phyloP scores from a whole-genome alignment of 2,113 vertebrate species.

The Hoplias malabaricus region DNA sequence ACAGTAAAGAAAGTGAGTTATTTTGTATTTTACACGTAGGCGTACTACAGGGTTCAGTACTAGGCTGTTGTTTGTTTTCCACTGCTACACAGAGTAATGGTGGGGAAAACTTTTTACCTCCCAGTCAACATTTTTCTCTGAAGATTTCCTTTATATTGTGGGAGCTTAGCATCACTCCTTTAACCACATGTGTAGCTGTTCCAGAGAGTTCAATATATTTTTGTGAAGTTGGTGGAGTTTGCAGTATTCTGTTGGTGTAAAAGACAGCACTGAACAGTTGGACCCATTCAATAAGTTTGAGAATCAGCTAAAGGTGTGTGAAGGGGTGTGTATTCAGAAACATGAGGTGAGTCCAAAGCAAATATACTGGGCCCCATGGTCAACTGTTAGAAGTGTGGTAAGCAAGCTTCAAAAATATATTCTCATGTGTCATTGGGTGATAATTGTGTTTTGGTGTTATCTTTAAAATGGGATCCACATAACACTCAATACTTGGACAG shows the following conservation, averaged over 20 bases:
- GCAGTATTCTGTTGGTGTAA: background rate
- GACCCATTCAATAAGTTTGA: conserved; percentile 5
- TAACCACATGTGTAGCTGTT: too few relatives aligned
- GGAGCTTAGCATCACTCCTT: too few relatives aligned
- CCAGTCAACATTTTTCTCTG: too few relatives aligned
- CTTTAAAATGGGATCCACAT: conserved; percentile 68
- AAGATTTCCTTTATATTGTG: too few relatives aligned
- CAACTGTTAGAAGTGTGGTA: conserved; percentile 53
- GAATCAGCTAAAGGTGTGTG: background rate
- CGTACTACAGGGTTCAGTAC: too few relatives aligned
- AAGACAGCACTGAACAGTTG: conserved; percentile 2
- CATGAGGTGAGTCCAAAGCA: conserved; percentile 60
- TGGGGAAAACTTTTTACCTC: too few relatives aligned
- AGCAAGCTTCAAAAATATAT: conserved; percentile 60
- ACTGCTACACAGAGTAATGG: too few relatives aligned
- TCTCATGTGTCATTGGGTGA: conserved; percentile 66
- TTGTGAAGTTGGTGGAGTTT: background rate
- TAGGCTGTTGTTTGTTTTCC: too few relatives aligned
- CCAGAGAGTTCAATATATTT: too few relatives aligned
- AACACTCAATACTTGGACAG: conserved; percentile 57
- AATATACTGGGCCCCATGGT: conserved; percentile 61
- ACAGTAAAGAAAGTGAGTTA: too few relatives aligned
- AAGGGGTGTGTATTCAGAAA: conserved; percentile 35
- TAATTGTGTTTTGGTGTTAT: conserved; percentile 76
- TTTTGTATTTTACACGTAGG: too few relatives aligned